Conservation (phyloP, 2,888 invertebrate species). For the Colostygia pectinataria region DNA sequence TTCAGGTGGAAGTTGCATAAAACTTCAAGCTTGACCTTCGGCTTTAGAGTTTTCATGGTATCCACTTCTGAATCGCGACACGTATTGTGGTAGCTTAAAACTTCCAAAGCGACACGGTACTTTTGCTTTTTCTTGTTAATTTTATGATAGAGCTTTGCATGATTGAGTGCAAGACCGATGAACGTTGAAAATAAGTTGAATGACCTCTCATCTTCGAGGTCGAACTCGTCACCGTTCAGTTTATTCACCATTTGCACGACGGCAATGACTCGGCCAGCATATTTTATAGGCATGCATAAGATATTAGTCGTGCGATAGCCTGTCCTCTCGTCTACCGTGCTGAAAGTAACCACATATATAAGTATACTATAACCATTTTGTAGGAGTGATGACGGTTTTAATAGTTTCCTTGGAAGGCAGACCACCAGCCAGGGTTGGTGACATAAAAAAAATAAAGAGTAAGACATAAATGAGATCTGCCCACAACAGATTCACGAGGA, state of each 20-base stretch:
- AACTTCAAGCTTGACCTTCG: constrained; percentile 42
- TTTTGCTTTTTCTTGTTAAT: constrained; percentile 93
- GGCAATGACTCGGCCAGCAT: constrained; percentile 90
- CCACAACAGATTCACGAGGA: too few relatives aligned
- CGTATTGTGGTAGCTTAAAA: constrained; percentile 92
- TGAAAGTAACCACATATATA: constrained; percentile 25
- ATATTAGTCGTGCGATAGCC: constrained; percentile 89
- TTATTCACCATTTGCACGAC: constrained; percentile 95
- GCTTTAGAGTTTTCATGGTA: constrained; percentile 43
- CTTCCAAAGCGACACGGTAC: constrained; percentile 91
- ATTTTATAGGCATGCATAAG: constrained; percentile 94
- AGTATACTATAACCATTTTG: too few relatives aligned
- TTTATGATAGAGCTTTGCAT: constrained; percentile 92
- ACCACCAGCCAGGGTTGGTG: too few relatives aligned
- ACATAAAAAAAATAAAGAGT: too few relatives aligned
- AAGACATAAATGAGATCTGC: too few relatives aligned
- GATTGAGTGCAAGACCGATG: constrained; percentile 92
- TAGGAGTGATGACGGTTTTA: too few relatives aligned
- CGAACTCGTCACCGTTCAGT: constrained; percentile 78
- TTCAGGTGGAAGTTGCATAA: constrained; percentile 87
- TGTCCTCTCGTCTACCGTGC: constrained; percentile 86
- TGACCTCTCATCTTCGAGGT: constrained; percentile 88
- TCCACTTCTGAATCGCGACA: constrained; percentile 88
- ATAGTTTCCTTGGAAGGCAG: too few relatives aligned
- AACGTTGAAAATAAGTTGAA: constrained; percentile 93